Evolutionary conservation across 2,797 vertebrate species (phyloP), one percentile per base, ranked within the genome.

Genomic region (Falco berigora): DNA sequence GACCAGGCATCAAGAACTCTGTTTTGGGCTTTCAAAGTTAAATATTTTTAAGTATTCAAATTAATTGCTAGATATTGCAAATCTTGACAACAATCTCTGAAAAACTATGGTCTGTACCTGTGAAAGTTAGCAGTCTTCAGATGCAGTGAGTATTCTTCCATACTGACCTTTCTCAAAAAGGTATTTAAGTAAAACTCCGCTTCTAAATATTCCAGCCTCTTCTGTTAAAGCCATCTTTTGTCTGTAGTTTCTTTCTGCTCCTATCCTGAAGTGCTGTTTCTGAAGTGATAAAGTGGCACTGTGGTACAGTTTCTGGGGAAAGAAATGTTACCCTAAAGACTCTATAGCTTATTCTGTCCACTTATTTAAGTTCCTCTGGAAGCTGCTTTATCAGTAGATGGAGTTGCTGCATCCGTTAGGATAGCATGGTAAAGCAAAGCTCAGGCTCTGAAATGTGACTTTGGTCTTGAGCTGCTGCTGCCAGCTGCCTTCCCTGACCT

Each of bases 401-500:
- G 28, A 73, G 66, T 62, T 32, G 25, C 52, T 40, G 32, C 8
- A 5, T 66, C 59, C 14, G 2, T 82, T 50, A 55, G 75, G 59
- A n/a, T 30, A 59, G 34, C 0, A 1, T 21, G 38, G 25, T 75
- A 30, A 92, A 88, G 46, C 42, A 64, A 49, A 73, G 59, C 62
- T 92, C 11, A 17, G n/a, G 5, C 52, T 93, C 21, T 64, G 27
- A 52, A 69, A 56, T n/a, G 58, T 46, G 23, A 14, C 42, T 49
- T 42, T 79, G 40, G 8, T 49, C 28, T 46, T 50, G 59, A 83
- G 40, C 47, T 56, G 40, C 58, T 86, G 69, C n/a, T 88, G 36
- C 61, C 61, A 88, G 44, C 68, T 83, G 72, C n/a, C 64, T 88
- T 92, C 80, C 81, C 74, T 76, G 91, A 91, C 95, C 89, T 90